Conservation (phyloP, 2,797 vertebrate genomes). For the Amazonetta brasiliensis region DNA sequence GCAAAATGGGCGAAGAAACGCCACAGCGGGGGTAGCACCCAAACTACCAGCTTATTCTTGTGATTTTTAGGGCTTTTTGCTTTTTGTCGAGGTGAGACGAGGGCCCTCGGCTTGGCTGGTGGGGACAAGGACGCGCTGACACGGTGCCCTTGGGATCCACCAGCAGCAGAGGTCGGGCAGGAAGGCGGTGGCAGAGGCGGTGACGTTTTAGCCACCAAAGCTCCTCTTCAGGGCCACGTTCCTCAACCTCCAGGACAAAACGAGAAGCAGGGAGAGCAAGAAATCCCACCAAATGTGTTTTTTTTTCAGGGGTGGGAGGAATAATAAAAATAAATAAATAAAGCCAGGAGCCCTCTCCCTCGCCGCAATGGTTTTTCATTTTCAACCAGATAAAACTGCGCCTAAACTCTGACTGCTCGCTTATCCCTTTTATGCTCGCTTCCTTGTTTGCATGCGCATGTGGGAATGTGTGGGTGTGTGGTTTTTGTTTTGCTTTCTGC, state of each 20-base stretch:
- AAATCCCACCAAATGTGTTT: neutral
- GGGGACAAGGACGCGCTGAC: neutral
- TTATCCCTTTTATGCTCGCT: neutral
- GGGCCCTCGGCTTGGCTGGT: too few relatives aligned
- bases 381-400: neutral
- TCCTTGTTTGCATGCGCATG: neutral
- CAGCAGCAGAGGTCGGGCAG: neutral
- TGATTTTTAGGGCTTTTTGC: too few relatives aligned
- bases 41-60: too few relatives aligned
- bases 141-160: neutral
- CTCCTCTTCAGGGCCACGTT: neutral
- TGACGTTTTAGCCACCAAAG: neutral
- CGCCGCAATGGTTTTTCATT: constrained; percentile 19
- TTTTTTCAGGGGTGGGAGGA: too few relatives aligned
- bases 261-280: neutral
- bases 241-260: neutral
- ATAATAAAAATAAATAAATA: too few relatives aligned
- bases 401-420: neutral
- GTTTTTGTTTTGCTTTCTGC: constrained; percentile 22
- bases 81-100: too few relatives aligned
- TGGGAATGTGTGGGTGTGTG: constrained; percentile 11
- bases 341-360: neutral
- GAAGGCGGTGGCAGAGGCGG: neutral
- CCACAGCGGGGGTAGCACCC: too few relatives aligned
- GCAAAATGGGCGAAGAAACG: neutral